Conservation (phyloP, 2,888 invertebrate species). For the Pachydiplax longipennis region DNA sequence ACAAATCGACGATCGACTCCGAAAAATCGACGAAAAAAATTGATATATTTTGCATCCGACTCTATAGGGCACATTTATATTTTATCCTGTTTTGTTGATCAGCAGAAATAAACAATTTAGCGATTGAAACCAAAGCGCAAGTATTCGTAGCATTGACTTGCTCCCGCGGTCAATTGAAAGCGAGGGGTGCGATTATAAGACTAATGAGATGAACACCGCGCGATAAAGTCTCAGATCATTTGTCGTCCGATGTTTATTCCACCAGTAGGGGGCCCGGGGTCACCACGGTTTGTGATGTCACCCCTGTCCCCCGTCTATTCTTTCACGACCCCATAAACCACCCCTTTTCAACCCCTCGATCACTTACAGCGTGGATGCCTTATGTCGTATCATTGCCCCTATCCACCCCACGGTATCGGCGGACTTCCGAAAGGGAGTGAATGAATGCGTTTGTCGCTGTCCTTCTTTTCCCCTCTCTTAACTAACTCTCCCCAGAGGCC, state of each 20-base stretch:
- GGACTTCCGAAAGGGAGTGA: not conserved
- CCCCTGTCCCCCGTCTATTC: not conserved
- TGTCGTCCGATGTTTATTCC: not conserved
- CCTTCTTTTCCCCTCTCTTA: not conserved
- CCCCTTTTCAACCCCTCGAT: not conserved
- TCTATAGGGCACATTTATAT: too few relatives aligned
- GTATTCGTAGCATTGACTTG: not conserved
- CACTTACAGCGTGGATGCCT: not conserved
- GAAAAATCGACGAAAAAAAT: too few relatives aligned
- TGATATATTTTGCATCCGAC: too few relatives aligned
- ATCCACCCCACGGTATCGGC: not conserved
- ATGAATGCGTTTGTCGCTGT: constrained; percentile 18
- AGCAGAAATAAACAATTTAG: too few relatives aligned
- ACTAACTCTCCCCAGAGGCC: not conserved
- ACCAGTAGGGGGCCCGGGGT: too few relatives aligned
- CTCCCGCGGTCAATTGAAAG: not conserved
- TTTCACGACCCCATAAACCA: not conserved
- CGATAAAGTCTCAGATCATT: not conserved
- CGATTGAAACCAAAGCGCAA: too few relatives aligned
- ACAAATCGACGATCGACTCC: too few relatives aligned
- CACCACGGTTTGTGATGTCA: not conserved
- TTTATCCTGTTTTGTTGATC: too few relatives aligned
- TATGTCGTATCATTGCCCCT: not conserved
- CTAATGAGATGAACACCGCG: not conserved
- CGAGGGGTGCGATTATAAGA: not conserved